Percentiles rank a stretch among this genome's conserved stretches.
Evolutionary conservation across 2,888 invertebrate species (phyloP).

Genomic region (Platypus cylindrus): DNA sequence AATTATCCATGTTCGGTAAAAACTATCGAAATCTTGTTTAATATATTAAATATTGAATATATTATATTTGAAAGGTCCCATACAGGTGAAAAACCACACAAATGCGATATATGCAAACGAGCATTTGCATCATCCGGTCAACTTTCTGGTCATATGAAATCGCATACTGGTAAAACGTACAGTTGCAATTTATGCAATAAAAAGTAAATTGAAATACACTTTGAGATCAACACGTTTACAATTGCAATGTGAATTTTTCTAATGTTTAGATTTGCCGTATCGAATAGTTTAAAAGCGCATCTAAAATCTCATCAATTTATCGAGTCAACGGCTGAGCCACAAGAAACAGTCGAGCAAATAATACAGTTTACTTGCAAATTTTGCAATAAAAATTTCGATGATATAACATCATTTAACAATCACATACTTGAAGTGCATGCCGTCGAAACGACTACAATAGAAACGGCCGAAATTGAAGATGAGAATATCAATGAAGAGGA

Average conservation of each 20-base stretch:
- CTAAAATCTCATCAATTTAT: conserved; percentile 27
- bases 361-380: conserved; percentile 25
- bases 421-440: conserved; percentile 17
- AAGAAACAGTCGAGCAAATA: conserved; percentile 9
- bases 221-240: too few species aligned
- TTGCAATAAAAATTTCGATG: conserved; percentile 30
- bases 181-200: conserved; percentile 32
- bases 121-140: conserved; percentile 34
- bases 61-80: conserved; percentile 24
- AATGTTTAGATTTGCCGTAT: conserved; percentile 29
- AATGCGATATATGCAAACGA: conserved; percentile 32
- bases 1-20: conserved; percentile 29
- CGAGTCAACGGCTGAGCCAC: conserved; percentile 1
- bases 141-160: conserved; percentile 33
- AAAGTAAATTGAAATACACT: conserved; percentile 24
- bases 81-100: conserved; percentile 34
- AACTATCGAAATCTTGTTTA: neutral
- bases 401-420: conserved; percentile 24
- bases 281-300: conserved; percentile 31
- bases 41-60: neutral
- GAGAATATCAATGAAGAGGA: conserved; percentile 29
- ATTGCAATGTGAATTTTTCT: too few species aligned
- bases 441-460: conserved; percentile 19
- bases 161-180: conserved; percentile 34
- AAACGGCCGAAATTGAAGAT: conserved; percentile 20